A percentile compares a stretch with the other conserved stretches of the same genome.
Evolutionary conservation across 2,888 invertebrate species (phyloP).

Genomic region (Meganola albula): DNA sequence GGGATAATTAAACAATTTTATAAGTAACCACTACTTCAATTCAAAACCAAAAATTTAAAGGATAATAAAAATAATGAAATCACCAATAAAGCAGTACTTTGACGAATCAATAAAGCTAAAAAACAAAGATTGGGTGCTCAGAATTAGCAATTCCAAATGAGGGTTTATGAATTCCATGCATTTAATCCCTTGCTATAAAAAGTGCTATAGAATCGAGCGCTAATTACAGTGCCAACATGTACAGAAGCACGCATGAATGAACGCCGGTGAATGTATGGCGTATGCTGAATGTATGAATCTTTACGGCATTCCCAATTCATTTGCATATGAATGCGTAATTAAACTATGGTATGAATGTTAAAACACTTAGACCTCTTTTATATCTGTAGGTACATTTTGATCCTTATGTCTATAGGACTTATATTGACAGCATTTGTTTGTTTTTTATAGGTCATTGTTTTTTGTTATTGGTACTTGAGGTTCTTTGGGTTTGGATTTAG

Average conservation of each 20-base stretch:
- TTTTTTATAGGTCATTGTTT: not conserved
- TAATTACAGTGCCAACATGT: slow-evolving; percentile 67
- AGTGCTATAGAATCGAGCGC: slow-evolving; percentile 56
- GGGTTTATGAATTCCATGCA: slow-evolving; percentile 22
- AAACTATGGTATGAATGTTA: slow-evolving; percentile 65
- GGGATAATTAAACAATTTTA: too few species aligned
- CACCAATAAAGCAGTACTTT: slow-evolving; percentile 9
- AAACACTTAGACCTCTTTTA: slow-evolving; percentile 47
- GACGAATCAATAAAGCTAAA: slow-evolving; percentile 6
- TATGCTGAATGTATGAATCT: slow-evolving; percentile 59
- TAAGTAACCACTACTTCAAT: too few species aligned
- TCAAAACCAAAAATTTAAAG: slow-evolving; percentile 4
- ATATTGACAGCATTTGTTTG: slow-evolving; percentile 5
- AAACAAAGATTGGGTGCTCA: slow-evolving; percentile 12
- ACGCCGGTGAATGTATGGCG: slow-evolving; percentile 47
- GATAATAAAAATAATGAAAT: slow-evolving; percentile 1
- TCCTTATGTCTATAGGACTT: slow-evolving; percentile 27
- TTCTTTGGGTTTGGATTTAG: too few species aligned
- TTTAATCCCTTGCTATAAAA: slow-evolving; percentile 38
- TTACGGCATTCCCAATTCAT: slow-evolving; percentile 64
- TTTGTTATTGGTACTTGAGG: too few species aligned
- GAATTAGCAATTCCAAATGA: slow-evolving; percentile 13
- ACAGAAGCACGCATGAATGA: slow-evolving; percentile 66
- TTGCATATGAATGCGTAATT: slow-evolving; percentile 77
- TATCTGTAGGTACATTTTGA: slow-evolving; percentile 32